phyloP scores from a whole-genome alignment of 2,113 vertebrate genomes.

The Semicossyphus pulcher region DNA sequence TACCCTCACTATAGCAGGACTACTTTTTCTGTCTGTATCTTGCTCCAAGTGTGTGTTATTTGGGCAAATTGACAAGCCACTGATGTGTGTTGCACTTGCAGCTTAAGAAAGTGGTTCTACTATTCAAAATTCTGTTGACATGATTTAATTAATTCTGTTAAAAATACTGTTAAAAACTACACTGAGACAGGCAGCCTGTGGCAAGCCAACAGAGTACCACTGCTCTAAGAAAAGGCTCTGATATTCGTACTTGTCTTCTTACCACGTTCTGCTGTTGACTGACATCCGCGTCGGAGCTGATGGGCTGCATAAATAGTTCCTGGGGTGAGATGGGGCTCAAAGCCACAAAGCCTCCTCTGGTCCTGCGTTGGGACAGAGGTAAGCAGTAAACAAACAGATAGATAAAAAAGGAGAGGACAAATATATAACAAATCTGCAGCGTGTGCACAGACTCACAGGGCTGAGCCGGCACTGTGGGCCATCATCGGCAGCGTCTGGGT shows the following conservation, averaged over 20 bases:
- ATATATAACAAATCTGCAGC: neutral
- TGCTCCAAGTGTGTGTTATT: too few species aligned
- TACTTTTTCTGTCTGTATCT: too few species aligned
- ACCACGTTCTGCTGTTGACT: slow-evolving; percentile 90
- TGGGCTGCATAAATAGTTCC: slow-evolving; percentile 91
- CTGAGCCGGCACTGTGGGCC: slow-evolving; percentile 90
- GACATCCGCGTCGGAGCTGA: slow-evolving; percentile 81
- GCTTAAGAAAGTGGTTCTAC: too few species aligned
- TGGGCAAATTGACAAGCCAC: too few species aligned
- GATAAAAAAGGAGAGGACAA: neutral
- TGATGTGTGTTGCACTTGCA: too few species aligned
- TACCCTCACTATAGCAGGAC: too few species aligned
- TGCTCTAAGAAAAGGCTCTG: neutral
- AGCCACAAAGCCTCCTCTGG: slow-evolving; percentile 91
- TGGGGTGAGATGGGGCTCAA: slow-evolving; percentile 95
- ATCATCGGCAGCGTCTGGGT: slow-evolving; percentile 91
- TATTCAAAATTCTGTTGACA: too few species aligned
- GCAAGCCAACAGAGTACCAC: neutral
- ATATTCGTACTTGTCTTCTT: slow-evolving; percentile 66
- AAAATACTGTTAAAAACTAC: too few species aligned
- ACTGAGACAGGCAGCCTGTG: neutral
- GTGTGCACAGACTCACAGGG: slow-evolving; percentile 88
- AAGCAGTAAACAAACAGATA: slow-evolving; percentile 20
- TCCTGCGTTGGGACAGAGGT: slow-evolving; percentile 80
- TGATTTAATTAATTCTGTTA: too few species aligned